phyloP scores from a whole-genome alignment of 2,888 invertebrate species.

The Amiota minor region DNA sequence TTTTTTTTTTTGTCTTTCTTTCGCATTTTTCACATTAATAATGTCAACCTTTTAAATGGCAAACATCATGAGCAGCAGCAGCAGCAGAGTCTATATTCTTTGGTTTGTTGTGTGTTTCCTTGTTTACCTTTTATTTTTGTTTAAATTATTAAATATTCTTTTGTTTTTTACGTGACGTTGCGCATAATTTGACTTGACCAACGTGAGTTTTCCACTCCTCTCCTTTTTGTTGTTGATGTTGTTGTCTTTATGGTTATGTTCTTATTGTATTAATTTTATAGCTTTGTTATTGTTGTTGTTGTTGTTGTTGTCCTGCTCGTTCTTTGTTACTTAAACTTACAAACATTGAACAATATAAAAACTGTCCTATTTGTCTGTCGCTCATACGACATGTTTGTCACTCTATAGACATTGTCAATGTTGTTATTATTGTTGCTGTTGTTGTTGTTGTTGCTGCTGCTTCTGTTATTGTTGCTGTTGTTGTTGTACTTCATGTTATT shows the following conservation, averaged over 20 bases:
- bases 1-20: slow-evolving; percentile 7
- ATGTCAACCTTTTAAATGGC: background rate
- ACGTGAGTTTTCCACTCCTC: background rate
- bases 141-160: slow-evolving; percentile 26
- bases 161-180: slow-evolving; percentile 4
- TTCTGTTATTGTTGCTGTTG: background rate
- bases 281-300: background rate
- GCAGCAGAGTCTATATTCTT: too few relatives aligned
- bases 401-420: too few relatives aligned
- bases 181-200: background rate
- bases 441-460: too few relatives aligned
- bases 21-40: background rate
- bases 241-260: background rate
- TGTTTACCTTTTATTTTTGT: background rate
- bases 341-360: too few relatives aligned
- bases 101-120: background rate
- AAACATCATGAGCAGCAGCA: too few relatives aligned
- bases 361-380: background rate
- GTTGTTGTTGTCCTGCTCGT: background rate
- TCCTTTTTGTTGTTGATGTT: background rate
- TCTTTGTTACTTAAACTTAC: too few relatives aligned
- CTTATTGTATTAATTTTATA: background rate
- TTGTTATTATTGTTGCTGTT: too few relatives aligned
- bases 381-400: slow-evolving; percentile 27
- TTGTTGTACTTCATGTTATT: too few relatives aligned